phyloP scores from a whole-genome alignment of 2,888 invertebrate species.

The Hypsopygia costalis region DNA sequence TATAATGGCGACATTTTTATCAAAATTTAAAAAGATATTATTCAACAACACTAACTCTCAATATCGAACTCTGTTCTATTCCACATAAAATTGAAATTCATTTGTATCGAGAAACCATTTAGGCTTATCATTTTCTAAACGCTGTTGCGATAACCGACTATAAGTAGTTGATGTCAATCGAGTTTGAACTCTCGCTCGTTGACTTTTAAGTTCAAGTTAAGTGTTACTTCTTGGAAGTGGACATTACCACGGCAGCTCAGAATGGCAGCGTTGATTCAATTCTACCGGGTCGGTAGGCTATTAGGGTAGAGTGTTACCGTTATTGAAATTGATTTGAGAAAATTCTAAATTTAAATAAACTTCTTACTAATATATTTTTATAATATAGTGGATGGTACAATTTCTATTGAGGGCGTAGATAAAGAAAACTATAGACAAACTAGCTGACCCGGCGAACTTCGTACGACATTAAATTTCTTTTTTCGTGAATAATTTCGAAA shows the following conservation, averaged over 20 bases:
- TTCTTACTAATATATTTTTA: too few species aligned
- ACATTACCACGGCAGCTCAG: conserved; percentile 4
- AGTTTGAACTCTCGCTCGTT: neutral
- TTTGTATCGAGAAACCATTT: neutral
- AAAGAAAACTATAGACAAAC: too few species aligned
- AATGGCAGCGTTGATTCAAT: conserved; percentile 25
- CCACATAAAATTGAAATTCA: neutral
- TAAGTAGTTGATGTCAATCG: neutral
- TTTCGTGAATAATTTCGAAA: too few species aligned
- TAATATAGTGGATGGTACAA: too few species aligned
- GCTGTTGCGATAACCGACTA: conserved; percentile 9
- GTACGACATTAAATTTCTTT: too few species aligned
- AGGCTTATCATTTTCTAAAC: conserved; percentile 5
- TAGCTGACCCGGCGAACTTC: too few species aligned
- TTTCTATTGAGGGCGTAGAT: too few species aligned
- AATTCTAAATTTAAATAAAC: conserved; percentile 9
- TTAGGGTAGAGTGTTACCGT: conserved; percentile 25
- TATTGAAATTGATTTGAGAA: conserved; percentile 15
- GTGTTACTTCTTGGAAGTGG: conserved; percentile 9
- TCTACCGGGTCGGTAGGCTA: conserved; percentile 26
- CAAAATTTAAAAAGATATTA: neutral
- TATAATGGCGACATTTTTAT: neutral
- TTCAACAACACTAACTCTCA: neutral
- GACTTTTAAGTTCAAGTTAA: neutral
- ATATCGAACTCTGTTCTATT: neutral